Conservation (phyloP, 2,797 vertebrate genomes). For the Protonibea diacanthus region DNA sequence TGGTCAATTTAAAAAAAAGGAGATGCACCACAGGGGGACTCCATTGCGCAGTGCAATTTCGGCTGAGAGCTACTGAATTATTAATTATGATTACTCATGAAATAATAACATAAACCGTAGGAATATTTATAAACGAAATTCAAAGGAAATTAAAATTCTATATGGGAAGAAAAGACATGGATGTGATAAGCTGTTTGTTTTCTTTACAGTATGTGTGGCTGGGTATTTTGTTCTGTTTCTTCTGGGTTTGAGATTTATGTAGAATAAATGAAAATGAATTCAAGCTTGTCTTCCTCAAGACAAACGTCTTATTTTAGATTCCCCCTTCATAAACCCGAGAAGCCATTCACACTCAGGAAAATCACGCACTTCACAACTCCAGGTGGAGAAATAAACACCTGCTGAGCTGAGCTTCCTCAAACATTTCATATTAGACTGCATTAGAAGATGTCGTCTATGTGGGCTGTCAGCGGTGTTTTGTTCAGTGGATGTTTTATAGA, state of each 20-base stretch:
- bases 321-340: too few relatives aligned
- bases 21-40: background rate
- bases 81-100: conserved; percentile 6
- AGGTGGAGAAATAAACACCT: background rate
- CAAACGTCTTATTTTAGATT: background rate
- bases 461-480: background rate
- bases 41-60: background rate
- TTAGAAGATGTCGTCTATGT: background rate
- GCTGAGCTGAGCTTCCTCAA: background rate
- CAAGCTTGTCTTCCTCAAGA: background rate
- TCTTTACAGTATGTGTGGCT: too few relatives aligned
- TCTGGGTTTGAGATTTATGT: background rate
- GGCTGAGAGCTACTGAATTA: conserved; percentile 20
- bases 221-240: background rate
- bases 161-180: too few relatives aligned
- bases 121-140: background rate
- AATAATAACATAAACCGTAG: background rate
- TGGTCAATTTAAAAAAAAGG: background rate
- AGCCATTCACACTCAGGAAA: background rate
- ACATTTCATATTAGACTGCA: background rate
- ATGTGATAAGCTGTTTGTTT: background rate
- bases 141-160: conserved; percentile 16
- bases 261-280: background rate
- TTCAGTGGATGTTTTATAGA: background rate
- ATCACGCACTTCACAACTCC: background rate